phyloP scores from a whole-genome alignment of 2,797 vertebrate species.

The Necrosyrtes monachus region DNA sequence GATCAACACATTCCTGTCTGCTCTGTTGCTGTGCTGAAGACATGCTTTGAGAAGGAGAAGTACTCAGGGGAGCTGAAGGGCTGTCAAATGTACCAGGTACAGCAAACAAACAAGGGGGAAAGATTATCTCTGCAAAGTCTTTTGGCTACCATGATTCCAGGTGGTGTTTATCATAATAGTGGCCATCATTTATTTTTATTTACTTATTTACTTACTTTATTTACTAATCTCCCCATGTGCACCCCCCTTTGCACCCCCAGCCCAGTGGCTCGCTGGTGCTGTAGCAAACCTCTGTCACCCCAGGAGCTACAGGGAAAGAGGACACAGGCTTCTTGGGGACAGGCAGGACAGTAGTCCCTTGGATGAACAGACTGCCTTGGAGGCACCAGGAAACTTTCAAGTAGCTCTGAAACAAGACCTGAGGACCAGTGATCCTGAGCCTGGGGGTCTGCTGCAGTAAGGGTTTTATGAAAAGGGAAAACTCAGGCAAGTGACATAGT shows the following conservation, averaged over 20 bases:
- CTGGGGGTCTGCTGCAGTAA: fast-evolving
- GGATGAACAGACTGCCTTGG: not conserved
- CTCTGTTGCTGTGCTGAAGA: not conserved
- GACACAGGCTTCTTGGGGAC: too few species aligned
- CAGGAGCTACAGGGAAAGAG: not conserved
- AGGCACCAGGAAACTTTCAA: not conserved
- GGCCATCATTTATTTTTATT: not conserved
- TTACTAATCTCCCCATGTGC: not conserved
- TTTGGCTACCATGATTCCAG: not conserved
- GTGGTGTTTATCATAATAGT: not conserved
- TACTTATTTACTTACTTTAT: not conserved
- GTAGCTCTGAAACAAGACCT: not conserved
- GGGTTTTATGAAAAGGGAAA: not conserved
- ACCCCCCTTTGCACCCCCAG: fast-evolving
- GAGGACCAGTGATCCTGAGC: not conserved
- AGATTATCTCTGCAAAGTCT: not conserved
- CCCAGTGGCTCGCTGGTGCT: not conserved
- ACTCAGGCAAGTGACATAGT: not conserved
- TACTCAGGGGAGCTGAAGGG: not conserved
- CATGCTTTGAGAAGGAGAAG: not conserved
- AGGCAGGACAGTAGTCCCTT: not conserved
- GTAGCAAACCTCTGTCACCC: not conserved
- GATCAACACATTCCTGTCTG: not conserved
- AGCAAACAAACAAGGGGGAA: not conserved
- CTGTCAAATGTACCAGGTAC: not conserved